A percentile compares a stretch with the other conserved stretches of the same genome.
Evolutionary conservation across 2,888 invertebrate species (phyloP).

Genomic region (Diaperis boleti): DNA sequence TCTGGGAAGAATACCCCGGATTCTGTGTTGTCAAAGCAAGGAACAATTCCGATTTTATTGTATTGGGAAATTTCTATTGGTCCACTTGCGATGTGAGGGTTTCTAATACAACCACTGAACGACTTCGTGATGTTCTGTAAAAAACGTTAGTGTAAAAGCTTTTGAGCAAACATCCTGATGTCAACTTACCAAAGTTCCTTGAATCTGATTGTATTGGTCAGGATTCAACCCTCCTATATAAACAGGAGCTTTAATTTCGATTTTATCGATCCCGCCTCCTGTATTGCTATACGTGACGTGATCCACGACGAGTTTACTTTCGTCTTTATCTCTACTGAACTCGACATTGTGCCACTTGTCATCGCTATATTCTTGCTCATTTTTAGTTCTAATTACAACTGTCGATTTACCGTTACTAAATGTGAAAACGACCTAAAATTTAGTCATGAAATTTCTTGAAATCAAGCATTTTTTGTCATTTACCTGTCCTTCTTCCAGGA

Average conservation of each 20-base stretch:
- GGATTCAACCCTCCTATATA: conserved; percentile 85
- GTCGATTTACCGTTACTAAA: conserved; percentile 79
- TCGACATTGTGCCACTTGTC: conserved; percentile 83
- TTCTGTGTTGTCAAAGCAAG: conserved; percentile 85
- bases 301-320: conserved; percentile 78
- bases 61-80: conserved; percentile 72
- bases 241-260: conserved; percentile 78
- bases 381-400: conserved; percentile 68
- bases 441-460: neutral
- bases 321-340: conserved; percentile 73
- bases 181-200: conserved; percentile 56
- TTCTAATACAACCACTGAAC: conserved; percentile 87
- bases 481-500: conserved; percentile 80
- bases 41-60: conserved; percentile 72
- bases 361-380: conserved; percentile 73
- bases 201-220: conserved; percentile 65
- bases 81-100: conserved; percentile 78
- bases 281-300: conserved; percentile 67
- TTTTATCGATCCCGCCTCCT: conserved; percentile 59
- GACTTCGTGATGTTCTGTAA: conserved; percentile 69
- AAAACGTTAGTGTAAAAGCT: neutral
- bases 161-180: neutral
- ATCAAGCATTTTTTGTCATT: neutral
- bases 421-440: conserved; percentile 73
- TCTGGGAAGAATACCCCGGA: conserved; percentile 87